Evolutionary conservation across 1,140 invertebrate genomes (phyloP), one percentile per base, ranked within the genome.

Genomic region (Latrodectus geometricus): DNA sequence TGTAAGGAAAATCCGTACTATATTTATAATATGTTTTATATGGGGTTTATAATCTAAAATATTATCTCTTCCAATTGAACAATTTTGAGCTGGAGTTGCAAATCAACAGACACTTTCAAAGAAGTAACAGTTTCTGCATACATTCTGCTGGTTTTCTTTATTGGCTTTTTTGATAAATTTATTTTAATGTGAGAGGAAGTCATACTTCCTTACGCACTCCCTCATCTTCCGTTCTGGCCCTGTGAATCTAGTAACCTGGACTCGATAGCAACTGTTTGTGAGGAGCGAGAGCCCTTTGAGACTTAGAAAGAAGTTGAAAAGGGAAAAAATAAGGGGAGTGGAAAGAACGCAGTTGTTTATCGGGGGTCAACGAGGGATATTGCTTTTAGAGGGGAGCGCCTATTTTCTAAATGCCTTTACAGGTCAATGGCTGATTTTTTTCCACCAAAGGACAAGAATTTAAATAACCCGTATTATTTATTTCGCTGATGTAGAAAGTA

Each of bases 301-400:
- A 61, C 54, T 61, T 17, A 61, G 54, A 61, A 50, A 17, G 14
- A 21, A 54, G 20, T 54, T 35, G 56, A 61, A 54, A 48, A 52
- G 61, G 76, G 56, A 21, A 68, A 78, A 68, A 73, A 78, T 61
- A 48, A 21, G 52, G 50, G 23, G 49, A 50, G 56, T 61, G 76
- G 61, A 20, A 54, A 9, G 61, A 54, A 66, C 54, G 76, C 52
- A 23, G 15, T 78, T 78, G 76, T 78, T 78, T 78, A 78, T 68
- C 76, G 61, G 76, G 68, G 78, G 78, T 80, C 78, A 80, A 70
- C 68, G 50, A 80, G 78, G 76, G 76, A 78, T 61, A 61, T 78
- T 78, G 76, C 56, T 68, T 8, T 49, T n/a, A 49, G 17, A 70
- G 78, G n/a, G 68, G 49, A 61, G n/a, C 17, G 72, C 54, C 54